A percentile compares a stretch with the other conserved stretches of the same genome.
phyloP scores from a whole-genome alignment of 2,888 invertebrate species.

The Thereva unica region DNA sequence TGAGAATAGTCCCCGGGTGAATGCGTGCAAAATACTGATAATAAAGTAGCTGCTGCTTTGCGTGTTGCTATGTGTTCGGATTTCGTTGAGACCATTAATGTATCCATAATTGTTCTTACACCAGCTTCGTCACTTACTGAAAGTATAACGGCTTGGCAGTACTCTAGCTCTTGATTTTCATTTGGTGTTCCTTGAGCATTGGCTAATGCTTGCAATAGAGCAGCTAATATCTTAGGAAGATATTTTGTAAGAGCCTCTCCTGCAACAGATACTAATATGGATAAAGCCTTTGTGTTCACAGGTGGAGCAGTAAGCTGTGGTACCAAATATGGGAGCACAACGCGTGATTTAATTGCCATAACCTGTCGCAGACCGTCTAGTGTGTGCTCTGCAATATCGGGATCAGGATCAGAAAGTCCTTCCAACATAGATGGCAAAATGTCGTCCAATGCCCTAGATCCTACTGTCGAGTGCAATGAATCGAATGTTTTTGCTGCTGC shows the following conservation, averaged over 20 bases:
- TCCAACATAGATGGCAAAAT: slow-evolving; percentile 91
- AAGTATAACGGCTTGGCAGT: slow-evolving; percentile 90
- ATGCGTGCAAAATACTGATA: slow-evolving; percentile 88
- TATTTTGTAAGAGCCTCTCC: slow-evolving; percentile 91
- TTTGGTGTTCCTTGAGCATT: slow-evolving; percentile 68
- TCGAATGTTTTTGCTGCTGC: slow-evolving; percentile 98
- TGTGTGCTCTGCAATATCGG: slow-evolving; percentile 81
- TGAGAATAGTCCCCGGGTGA: slow-evolving; percentile 85
- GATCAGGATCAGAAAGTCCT: slow-evolving; percentile 73
- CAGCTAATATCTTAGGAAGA: slow-evolving; percentile 88
- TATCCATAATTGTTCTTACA: slow-evolving; percentile 84
- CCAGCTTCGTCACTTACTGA: slow-evolving; percentile 89
- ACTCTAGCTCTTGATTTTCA: slow-evolving; percentile 78
- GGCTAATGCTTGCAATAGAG: slow-evolving; percentile 77
- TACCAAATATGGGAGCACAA: slow-evolving; percentile 93
- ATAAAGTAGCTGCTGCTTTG: slow-evolving; percentile 81
- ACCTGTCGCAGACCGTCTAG: slow-evolving; percentile 96
- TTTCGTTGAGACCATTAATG: slow-evolving; percentile 76
- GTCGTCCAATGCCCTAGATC: slow-evolving; percentile 92
- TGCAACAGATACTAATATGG: slow-evolving; percentile 92
- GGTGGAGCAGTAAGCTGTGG: slow-evolving; percentile 89
- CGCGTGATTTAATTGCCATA: slow-evolving; percentile 94
- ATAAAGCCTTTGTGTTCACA: slow-evolving; percentile 90
- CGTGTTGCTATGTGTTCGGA: slow-evolving; percentile 67
- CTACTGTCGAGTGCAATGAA: slow-evolving; percentile 91